phyloP scores from a whole-genome alignment of 2,113 vertebrate genomes.

The Callionymus lyra region DNA sequence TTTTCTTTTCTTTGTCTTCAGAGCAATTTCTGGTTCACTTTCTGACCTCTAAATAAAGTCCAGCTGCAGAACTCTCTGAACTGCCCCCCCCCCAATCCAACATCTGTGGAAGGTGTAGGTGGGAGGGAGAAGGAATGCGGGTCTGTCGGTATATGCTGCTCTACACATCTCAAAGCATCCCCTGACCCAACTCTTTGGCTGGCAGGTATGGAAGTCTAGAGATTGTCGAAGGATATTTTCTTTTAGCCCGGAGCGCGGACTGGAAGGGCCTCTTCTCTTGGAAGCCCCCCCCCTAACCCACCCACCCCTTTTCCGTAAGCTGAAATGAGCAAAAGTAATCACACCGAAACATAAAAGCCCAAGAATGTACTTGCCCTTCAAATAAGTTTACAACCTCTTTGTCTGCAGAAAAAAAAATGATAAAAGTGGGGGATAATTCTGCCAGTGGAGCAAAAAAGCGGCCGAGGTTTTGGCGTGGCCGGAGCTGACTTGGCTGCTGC shows the following conservation, averaged over 20 bases:
- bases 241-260: constrained; percentile 24
- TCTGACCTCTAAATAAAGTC: constrained; percentile 61
- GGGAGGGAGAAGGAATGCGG: constrained; percentile 20
- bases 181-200: constrained; percentile 21
- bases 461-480: constrained; percentile 25
- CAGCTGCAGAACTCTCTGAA: constrained; percentile 58
- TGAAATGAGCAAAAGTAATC: constrained; percentile 25
- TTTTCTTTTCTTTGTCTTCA: constrained; percentile 41
- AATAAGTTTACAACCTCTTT: constrained; percentile 42
- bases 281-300: constrained; percentile 4
- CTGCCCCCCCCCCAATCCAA: constrained; percentile 29
- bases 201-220: constrained; percentile 40
- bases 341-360: constrained; percentile 38
- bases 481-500: constrained; percentile 33
- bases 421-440: constrained; percentile 24
- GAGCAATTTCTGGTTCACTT: constrained; percentile 54
- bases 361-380: constrained; percentile 32
- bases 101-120: constrained; percentile 41
- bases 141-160: constrained; percentile 18
- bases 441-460: constrained; percentile 35
- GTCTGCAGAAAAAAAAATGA: constrained; percentile 26
- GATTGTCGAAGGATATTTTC: constrained; percentile 39
- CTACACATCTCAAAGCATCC: constrained; percentile 17
- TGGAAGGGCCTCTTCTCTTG: constrained; percentile 23
- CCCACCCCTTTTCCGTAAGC: constrained; percentile 3